Conservation (phyloP, 2,113 vertebrate species). For the Atlantisia rogersi region DNA sequence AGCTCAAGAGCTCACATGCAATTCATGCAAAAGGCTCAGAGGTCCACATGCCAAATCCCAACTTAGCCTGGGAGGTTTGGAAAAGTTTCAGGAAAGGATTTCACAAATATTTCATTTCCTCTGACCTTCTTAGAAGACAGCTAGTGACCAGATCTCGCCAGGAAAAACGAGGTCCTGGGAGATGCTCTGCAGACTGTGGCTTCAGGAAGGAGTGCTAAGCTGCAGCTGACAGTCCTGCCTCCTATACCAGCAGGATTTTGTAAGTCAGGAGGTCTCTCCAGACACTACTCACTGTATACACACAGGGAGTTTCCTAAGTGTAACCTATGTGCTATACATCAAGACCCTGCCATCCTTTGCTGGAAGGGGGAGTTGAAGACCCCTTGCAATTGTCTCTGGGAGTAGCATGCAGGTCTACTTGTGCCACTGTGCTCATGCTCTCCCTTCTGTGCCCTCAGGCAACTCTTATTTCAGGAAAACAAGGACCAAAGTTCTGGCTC, state of each 20-base stretch:
- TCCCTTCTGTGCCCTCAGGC: not conserved
- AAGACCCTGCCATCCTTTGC: not conserved
- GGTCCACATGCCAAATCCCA: conserved; percentile 38
- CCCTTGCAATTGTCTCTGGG: not conserved
- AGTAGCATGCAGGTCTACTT: not conserved
- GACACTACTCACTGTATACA: not conserved
- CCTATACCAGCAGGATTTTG: not conserved
- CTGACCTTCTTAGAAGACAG: not conserved
- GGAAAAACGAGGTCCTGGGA: not conserved
- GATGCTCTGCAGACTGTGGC: not conserved
- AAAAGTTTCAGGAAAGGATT: conserved; percentile 63
- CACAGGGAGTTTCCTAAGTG: not conserved
- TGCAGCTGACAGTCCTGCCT: not conserved
- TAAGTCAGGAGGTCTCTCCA: not conserved
- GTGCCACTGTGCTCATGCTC: not conserved
- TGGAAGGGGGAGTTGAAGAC: not conserved
- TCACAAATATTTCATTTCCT: conserved; percentile 60
- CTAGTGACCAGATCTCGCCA: not conserved
- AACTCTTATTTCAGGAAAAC: not conserved
- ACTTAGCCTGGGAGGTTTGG: not conserved
- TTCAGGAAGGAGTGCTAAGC: not conserved
- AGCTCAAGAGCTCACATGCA: conserved; percentile 46
- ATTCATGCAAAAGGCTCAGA: conserved; percentile 48
- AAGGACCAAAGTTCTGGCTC: not conserved
- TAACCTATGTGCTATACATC: not conserved